These are phyloP conservation scores for Agrochola macilenta DNA, from an alignment of 2,888 invertebrate species.

Conservation along the genomic window DNA sequence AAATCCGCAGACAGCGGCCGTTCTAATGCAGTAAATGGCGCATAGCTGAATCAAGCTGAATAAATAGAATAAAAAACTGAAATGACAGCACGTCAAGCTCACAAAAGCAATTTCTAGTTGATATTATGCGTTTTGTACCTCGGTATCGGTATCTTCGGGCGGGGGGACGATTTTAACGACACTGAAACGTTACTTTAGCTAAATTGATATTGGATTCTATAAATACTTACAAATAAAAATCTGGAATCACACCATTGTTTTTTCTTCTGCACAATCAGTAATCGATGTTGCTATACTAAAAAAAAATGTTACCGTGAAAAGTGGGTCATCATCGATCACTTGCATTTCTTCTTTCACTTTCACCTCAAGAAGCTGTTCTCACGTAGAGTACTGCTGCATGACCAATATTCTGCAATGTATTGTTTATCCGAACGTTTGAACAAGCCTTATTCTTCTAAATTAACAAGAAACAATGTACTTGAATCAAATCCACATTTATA, in stretches of 20 bases:
- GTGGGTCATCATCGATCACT: conserved; percentile 81
- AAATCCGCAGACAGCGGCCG: conserved; percentile 82
- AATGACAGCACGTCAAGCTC: conserved; percentile 87
- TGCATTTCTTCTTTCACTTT: conserved; percentile 71
- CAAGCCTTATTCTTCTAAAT: not conserved
- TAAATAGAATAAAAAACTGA: conserved; percentile 88
- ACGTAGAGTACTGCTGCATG: not conserved
- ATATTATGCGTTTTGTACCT: conserved; percentile 79
- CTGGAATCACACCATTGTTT: conserved; percentile 91
- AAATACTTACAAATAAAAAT: conserved; percentile 91
- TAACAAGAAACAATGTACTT: not conserved
- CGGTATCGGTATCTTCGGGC: conserved; percentile 75
- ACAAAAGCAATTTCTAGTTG: conserved; percentile 74
- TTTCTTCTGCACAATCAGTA: conserved; percentile 90
- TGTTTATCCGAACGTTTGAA: not conserved
- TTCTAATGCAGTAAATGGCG: conserved; percentile 89
- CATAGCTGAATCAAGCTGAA: conserved; percentile 88
- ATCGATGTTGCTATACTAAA: conserved; percentile 83
- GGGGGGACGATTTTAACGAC: conserved; percentile 77
- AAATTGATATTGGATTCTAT: conserved; percentile 88
- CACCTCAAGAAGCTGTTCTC: conserved; percentile 52
- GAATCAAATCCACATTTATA: conserved; percentile 7
- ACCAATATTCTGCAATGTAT: not conserved
- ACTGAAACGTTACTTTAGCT: conserved; percentile 80
- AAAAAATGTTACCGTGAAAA: conserved; percentile 77